phyloP scores from a whole-genome alignment of 1,140 invertebrate genomes.

The Maniola jurtina region DNA sequence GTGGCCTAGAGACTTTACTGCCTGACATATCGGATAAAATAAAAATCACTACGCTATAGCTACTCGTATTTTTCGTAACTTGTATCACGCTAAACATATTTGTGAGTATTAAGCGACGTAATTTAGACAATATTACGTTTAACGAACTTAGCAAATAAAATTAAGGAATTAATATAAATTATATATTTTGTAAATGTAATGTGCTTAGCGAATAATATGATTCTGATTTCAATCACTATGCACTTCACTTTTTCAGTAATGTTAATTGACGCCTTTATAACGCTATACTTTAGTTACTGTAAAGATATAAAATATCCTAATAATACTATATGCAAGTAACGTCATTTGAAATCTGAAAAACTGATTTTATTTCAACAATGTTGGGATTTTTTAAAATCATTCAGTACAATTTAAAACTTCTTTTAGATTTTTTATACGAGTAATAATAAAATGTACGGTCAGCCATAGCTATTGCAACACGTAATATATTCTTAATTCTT shows the following conservation, averaged over 20 bases:
- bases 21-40: constrained; percentile 65
- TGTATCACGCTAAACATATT: constrained; percentile 53
- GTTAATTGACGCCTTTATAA: constrained; percentile 16
- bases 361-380: too few relatives aligned
- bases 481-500: too few relatives aligned
- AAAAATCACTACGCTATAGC: constrained; percentile 56
- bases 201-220: constrained; percentile 32
- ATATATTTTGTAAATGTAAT: constrained; percentile 28
- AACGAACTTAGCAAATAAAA: constrained; percentile 32
- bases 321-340: not conserved
- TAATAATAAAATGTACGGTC: too few relatives aligned
- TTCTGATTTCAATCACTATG: constrained; percentile 19
- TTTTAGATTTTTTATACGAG: too few relatives aligned
- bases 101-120: constrained; percentile 48
- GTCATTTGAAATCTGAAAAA: too few relatives aligned
- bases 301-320: not conserved
- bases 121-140: constrained; percentile 67
- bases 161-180: constrained; percentile 2
- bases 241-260: not conserved
- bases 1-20: constrained; percentile 62
- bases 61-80: constrained; percentile 45
- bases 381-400: too few relatives aligned
- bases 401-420: too few relatives aligned
- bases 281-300: not conserved
- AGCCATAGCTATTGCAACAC: too few relatives aligned